phyloP scores from a whole-genome alignment of 2,113 vertebrate genomes.

The Anthoscopus minutus region DNA sequence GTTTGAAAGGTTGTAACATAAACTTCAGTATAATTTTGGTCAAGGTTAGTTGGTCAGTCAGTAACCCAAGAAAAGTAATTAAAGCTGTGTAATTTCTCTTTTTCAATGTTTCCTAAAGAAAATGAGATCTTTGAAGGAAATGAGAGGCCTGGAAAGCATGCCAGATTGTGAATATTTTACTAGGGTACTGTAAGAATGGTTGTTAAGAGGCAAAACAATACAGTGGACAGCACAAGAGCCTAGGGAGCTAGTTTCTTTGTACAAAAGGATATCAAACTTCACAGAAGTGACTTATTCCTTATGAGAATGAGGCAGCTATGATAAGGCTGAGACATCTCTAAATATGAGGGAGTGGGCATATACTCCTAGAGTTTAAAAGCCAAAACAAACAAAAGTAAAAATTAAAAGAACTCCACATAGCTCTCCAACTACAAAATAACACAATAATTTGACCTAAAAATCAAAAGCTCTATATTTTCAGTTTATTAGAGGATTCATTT shows the following conservation, averaged over 20 bases:
- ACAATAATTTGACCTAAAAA: not conserved
- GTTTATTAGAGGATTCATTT: not conserved
- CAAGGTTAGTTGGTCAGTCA: not conserved
- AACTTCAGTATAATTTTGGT: not conserved
- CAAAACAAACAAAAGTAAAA: not conserved
- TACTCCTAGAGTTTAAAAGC: not conserved
- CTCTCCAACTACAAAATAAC: not conserved
- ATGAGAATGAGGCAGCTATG: not conserved
- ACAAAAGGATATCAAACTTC: not conserved
- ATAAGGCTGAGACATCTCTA: not conserved
- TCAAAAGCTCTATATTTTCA: not conserved
- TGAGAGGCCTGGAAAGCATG: not conserved
- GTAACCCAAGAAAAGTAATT: not conserved
- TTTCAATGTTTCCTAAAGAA: not conserved
- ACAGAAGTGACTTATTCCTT: not conserved
- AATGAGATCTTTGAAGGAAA: not conserved
- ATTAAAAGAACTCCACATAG: rapidly evolving
- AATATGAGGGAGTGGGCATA: not conserved
- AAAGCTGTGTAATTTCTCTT: not conserved
- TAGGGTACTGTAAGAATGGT: not conserved
- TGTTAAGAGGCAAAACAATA: not conserved
- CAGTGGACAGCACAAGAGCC: not conserved
- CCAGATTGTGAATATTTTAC: not conserved
- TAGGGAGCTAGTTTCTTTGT: not conserved
- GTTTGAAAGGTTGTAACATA: not conserved